Evolutionary conservation across 2,113 vertebrate genomes (phyloP), one percentile per base, ranked within the genome.

Genomic region (Megaptera novaeangliae): DNA sequence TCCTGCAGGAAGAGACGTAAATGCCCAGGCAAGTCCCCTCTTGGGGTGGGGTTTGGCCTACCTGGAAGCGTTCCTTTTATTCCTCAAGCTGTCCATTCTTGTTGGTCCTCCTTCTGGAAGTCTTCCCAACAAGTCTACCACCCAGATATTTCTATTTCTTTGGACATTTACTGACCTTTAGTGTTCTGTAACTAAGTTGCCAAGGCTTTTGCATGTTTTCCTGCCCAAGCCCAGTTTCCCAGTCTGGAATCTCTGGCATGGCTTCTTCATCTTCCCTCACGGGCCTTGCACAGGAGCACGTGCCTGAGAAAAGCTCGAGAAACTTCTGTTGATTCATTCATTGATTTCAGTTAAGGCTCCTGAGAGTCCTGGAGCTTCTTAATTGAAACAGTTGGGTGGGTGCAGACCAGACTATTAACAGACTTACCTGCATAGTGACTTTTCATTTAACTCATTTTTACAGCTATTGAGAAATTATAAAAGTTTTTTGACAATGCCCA

Each of bases 381-480:
- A 85, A 92, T 39, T 41, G 78, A 94, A 96, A 89, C 41, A 92
- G 25, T 66, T 72, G 36, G 78, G 90, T 94, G 83, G 46, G 18
- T 64, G 55, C 29, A 77, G 55, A 88, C 39, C 8, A 39, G 59
- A 77, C 29, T 78, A 14, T 89, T 84, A 90, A 71, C 23, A 72
- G 71, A 91, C 31, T 66, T 77, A 52, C 4, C 9, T 34, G 39
- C 7, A 78, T 6, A 77, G 20, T 88, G 12, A 74, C n/a, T 89
- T 85, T 55, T n/a, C 81, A 75, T 41, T 57, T 91, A 81, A 85
- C 34, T 86, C 31, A 71, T 90, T 96, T 87, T 90, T 64, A 71
- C 4, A 66, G 69, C 29, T 92, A 46, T 87, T 36, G 64, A 97
- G 69, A 89, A 92, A 59, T 59, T 59, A n/a, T 77, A 81, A 39